These are phyloP conservation scores for Taenioides sp. DNA, from an alignment of 2,797 vertebrate genomes.

Conservation along the genomic window DNA sequence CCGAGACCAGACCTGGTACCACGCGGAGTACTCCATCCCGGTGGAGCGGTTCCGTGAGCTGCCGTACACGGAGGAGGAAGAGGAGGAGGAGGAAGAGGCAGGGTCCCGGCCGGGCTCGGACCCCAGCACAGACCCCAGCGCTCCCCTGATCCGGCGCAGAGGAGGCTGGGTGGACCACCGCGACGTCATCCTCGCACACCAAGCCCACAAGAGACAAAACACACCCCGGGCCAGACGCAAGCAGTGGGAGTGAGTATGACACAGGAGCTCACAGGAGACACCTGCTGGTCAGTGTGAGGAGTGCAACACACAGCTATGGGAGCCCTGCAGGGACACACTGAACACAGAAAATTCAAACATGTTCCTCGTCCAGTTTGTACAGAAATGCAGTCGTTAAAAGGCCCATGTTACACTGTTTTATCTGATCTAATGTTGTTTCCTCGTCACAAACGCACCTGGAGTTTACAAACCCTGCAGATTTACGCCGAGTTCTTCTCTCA, in stretches of 20 bases:
- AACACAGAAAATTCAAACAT: neutral
- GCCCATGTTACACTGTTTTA: too few relatives aligned
- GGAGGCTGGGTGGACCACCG: slow-evolving; percentile 85
- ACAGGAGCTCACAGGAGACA: neutral
- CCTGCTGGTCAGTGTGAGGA: neutral
- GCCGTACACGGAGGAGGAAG: slow-evolving; percentile 15
- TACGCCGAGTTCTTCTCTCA: too few relatives aligned
- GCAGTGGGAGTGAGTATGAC: slow-evolving; percentile 88
- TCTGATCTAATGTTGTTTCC: too few relatives aligned
- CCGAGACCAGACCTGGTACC: slow-evolving; percentile 72
- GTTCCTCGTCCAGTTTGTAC: too few relatives aligned
- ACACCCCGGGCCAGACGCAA: slow-evolving; percentile 86
- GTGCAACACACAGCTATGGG: neutral
- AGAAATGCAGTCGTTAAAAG: too few relatives aligned
- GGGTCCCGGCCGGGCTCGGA: neutral
- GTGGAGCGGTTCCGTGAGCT: slow-evolving; percentile 68
- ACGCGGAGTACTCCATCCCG: slow-evolving; percentile 71
- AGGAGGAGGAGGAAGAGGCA: neutral
- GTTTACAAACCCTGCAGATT: too few relatives aligned
- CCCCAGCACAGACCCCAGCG: slow-evolving; percentile 39
- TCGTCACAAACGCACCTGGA: too few relatives aligned
- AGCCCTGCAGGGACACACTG: neutral
- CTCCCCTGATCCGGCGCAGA: slow-evolving; percentile 73
- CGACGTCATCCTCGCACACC: slow-evolving; percentile 86
- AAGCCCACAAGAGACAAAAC: slow-evolving; percentile 86